phyloP scores from a whole-genome alignment of 2,113 vertebrate species.

The Anser brachyrhynchus region DNA sequence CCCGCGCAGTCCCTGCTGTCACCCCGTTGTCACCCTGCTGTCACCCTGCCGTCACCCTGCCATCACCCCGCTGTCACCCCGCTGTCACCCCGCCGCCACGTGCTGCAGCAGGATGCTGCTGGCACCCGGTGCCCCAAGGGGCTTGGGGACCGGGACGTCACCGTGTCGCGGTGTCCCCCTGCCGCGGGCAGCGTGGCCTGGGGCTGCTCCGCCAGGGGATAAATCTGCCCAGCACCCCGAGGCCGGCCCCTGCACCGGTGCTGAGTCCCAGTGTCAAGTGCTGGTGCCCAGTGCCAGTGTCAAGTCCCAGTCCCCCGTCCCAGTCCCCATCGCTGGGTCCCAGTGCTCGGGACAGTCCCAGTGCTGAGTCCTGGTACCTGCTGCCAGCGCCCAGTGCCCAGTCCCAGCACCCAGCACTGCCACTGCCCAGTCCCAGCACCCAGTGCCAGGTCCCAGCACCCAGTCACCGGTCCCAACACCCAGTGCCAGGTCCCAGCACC shows the following conservation, averaged over 20 bases:
- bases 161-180: not conserved
- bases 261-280: not conserved
- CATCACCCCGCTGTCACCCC: not conserved
- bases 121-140: not conserved
- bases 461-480: not conserved
- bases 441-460: not conserved
- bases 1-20: not conserved
- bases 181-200: no score
- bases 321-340: not conserved
- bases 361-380: not conserved
- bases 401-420: not conserved
- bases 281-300: not conserved
- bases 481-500: not conserved
- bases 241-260: not conserved
- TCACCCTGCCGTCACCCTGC: not conserved
- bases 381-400: not conserved
- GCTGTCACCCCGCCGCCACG: not conserved
- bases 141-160: not conserved
- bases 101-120: not conserved
- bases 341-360: not conserved
- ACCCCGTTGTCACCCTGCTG: not conserved
- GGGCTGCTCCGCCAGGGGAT: not conserved
- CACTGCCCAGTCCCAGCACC: not conserved
- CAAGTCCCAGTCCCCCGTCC: not conserved
- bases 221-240: not conserved